Evolutionary conservation across 2,888 invertebrate species (phyloP).

Genomic region (Eristalis intricaria): DNA sequence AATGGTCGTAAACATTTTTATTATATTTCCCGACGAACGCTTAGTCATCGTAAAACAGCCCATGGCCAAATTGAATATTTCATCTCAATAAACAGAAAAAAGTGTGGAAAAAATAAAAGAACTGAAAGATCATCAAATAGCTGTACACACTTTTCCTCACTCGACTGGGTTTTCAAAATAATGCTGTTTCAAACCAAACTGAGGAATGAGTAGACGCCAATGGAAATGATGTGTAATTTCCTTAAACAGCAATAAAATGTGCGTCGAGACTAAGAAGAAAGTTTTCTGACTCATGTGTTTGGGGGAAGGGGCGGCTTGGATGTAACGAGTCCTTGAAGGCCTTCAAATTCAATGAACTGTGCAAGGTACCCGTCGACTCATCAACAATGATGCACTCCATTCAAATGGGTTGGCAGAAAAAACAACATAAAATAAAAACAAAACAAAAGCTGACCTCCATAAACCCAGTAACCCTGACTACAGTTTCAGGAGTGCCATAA

Average conservation of each 20-base stretch:
- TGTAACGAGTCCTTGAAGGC: no score
- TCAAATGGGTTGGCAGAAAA: neutral
- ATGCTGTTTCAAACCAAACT: neutral
- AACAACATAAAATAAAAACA: neutral
- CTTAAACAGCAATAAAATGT: neutral
- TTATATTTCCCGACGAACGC: neutral
- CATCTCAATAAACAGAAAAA: neutral
- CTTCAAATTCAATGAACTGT: no score
- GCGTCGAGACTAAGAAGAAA: neutral
- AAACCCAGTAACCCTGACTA: neutral
- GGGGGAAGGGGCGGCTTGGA: neutral
- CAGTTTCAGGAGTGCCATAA: neutral
- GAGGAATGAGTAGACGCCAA: neutral
- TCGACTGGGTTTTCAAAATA: neutral
- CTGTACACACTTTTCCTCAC: neutral
- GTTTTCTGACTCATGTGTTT: neutral
- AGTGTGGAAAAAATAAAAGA: neutral
- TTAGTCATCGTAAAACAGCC: neutral
- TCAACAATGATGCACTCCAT: neutral
- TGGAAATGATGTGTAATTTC: neutral
- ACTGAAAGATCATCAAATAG: neutral
- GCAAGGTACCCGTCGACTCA: no score
- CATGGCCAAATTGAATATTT: neutral
- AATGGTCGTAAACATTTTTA: neutral
- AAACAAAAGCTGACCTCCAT: neutral